phyloP scores from a whole-genome alignment of 1,140 invertebrate genomes.

The Paraescarpia echinospica region DNA sequence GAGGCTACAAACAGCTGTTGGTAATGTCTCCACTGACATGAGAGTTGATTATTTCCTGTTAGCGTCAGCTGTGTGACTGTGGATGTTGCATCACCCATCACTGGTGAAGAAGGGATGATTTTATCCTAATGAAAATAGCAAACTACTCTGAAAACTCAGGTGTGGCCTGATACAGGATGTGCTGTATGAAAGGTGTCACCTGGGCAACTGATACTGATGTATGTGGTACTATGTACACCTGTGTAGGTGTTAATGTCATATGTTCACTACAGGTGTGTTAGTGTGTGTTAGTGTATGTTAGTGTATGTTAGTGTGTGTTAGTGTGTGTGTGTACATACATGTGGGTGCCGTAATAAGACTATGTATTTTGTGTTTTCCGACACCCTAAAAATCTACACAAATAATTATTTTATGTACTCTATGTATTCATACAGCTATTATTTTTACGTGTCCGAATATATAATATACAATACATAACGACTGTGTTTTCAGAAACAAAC shows the following conservation, averaged over 20 bases:
- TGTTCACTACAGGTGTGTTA: neutral
- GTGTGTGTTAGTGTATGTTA: neutral
- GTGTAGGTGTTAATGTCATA: neutral
- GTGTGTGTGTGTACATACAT: neutral
- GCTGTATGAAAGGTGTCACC: neutral
- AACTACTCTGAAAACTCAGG: neutral
- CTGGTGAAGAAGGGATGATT: neutral
- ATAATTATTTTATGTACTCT: too few species aligned
- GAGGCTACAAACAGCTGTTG: neutral
- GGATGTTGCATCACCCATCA: neutral
- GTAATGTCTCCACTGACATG: neutral
- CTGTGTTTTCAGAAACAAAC: too few species aligned
- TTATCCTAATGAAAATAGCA: neutral
- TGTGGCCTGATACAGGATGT: neutral
- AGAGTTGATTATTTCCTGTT: neutral
- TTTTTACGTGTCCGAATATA: too few species aligned
- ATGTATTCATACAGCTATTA: too few species aligned
- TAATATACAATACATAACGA: too few species aligned
- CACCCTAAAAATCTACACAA: too few species aligned
- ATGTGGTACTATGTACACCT: neutral
- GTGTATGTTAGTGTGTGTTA: neutral
- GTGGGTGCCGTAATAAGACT: too few species aligned
- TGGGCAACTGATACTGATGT: neutral
- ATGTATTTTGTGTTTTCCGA: too few species aligned
- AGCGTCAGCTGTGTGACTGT: neutral